Evolutionary conservation across 2,113 vertebrate species (phyloP).

Genomic region (Micromys minutus): DNA sequence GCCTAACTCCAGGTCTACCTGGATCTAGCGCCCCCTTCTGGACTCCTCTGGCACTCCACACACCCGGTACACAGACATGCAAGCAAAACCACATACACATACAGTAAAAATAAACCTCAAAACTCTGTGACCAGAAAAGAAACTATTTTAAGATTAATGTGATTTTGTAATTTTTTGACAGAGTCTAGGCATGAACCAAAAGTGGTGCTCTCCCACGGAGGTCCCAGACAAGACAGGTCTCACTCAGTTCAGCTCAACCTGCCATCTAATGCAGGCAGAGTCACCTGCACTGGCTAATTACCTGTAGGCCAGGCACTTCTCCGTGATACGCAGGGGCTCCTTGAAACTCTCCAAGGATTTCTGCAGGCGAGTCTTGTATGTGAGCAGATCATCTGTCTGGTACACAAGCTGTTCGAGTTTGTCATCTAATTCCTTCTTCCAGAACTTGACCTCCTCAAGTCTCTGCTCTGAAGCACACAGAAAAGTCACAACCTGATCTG

Average conservation of each 20-base stretch:
- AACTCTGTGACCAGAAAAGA: neutral
- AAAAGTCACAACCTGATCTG: neutral
- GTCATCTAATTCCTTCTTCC: constrained; percentile 91
- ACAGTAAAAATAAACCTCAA: neutral
- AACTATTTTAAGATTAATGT: neutral
- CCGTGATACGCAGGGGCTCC: constrained; percentile 86
- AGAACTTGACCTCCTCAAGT: constrained; percentile 90
- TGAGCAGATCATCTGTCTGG: constrained; percentile 87
- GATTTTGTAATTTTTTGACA: constrained; percentile 15
- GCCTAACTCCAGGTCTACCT: neutral
- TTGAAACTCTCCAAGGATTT: constrained; percentile 88
- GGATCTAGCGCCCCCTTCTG: neutral
- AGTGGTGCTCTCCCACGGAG: neutral
- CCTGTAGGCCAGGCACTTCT: constrained; percentile 91
- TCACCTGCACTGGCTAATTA: constrained; percentile 70
- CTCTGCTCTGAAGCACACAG: constrained; percentile 89
- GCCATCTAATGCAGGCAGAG: accelerated
- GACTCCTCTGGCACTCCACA: neutral
- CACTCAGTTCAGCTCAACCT: neutral
- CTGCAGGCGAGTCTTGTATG: constrained; percentile 85
- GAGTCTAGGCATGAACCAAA: neutral
- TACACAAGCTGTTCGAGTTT: constrained; percentile 90
- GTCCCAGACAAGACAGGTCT: neutral
- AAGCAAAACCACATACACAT: neutral
- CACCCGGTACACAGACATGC: neutral